Base-by-base conservation (phyloP, 2,888 invertebrate genomes). In the Phyllotreta cruciferae region DNA sequence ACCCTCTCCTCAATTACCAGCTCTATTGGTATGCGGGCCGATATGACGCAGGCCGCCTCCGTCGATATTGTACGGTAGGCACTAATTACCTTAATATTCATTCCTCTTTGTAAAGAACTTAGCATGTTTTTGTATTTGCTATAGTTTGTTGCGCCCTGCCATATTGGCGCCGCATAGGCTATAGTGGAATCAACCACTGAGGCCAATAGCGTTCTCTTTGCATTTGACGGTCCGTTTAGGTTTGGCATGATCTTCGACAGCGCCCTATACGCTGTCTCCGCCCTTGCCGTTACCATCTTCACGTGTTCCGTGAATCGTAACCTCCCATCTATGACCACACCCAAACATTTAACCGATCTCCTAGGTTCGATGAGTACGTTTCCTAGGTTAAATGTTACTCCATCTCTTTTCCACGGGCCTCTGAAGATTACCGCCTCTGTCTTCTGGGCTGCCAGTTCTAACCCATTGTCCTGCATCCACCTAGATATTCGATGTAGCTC, bases 91-190 rank as follows among this genome's bases (percentile, higher is more conserved):
- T 47, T n/a, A 3, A 41, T 41, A n/a, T 10, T 10, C 41, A 41
- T 41, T 11, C 41, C 4, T 41, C 41, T 41, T 11, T 41, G n/a
- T 1, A 41, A 3, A 1, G 2, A 3, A 3, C 3, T 41, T n/a
- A 10, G 8, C n/a, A 1, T 49, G 1, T 34, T 36, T 7, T 10
- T 7, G 49, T 49, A 49, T 49, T 4, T 11, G 9, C 3, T 54
- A 1, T 7, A 35, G 7, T 37, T n/a, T 24, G 62, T 8, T 1
- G 45, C 57, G 6, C 38, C 34, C 8, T 39, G 11, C 61, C 65
- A 66, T 35, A 67, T 41, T 8, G 64, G 54, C 0, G 67, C 52
- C 0, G 64, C 62, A 14, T 65, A 66, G 6, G 62, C 11, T 13
- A 56, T 8, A 4, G 10, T 11, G 1, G 58, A 54, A 10, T 63